phyloP scores from a whole-genome alignment of 2,113 vertebrate genomes.

The Oceanites oceanicus region DNA sequence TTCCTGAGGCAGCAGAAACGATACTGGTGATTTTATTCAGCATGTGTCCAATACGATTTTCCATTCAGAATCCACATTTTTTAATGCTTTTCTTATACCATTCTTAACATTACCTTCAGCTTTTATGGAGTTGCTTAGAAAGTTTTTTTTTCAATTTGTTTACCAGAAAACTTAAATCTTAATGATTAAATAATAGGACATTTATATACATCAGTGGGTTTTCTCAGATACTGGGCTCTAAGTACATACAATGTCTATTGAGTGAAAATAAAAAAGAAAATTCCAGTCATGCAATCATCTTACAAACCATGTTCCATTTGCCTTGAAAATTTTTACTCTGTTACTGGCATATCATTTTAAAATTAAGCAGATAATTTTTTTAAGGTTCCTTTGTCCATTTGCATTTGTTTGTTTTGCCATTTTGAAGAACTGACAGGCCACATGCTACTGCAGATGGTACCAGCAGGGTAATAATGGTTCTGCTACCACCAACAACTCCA shows the following conservation, averaged over 20 bases:
- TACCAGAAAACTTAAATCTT: constrained; percentile 69
- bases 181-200: constrained; percentile 69
- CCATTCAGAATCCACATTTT: constrained; percentile 70
- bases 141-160: constrained; percentile 49
- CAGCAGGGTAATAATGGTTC: background rate
- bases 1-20: constrained; percentile 52
- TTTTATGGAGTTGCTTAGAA: constrained; percentile 69
- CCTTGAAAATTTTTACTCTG: constrained; percentile 57
- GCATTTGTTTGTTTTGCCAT: background rate
- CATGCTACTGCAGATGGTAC: background rate
- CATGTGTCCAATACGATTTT: constrained; percentile 72
- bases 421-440: constrained; percentile 53
- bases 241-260: constrained; percentile 68
- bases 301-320: constrained; percentile 57
- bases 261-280: constrained; percentile 57
- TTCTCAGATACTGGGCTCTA: constrained; percentile 50
- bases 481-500: background rate
- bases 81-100: constrained; percentile 41
- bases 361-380: constrained; percentile 22
- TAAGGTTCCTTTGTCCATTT: constrained; percentile 38
- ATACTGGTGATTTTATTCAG: constrained; percentile 81
- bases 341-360: constrained; percentile 44
- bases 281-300: constrained; percentile 74
- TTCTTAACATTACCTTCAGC: constrained; percentile 69
- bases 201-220: constrained; percentile 64